A percentile compares a stretch with the other conserved stretches of the same genome.
phyloP scores from a whole-genome alignment of 2,888 invertebrate species.

The Ametastegia equiseti region DNA sequence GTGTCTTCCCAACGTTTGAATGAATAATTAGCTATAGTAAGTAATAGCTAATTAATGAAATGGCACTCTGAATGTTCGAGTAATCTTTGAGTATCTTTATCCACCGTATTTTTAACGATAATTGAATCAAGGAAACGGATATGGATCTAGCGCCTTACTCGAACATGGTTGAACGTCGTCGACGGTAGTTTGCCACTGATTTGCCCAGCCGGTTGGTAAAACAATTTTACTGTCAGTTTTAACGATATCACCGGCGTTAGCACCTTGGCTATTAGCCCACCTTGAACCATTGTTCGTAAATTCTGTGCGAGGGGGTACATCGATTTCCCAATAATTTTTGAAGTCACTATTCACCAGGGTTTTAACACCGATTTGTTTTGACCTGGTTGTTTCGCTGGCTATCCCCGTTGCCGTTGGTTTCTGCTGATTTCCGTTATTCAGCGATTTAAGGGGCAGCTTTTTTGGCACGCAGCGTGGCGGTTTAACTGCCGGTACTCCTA shows the following conservation, averaged over 20 bases:
- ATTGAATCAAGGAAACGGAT: conserved; percentile 68
- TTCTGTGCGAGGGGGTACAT: conserved; percentile 41
- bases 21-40: no score
- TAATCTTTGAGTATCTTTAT: conserved; percentile 23
- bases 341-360: conserved; percentile 63
- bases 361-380: conserved; percentile 58
- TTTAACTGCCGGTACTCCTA: conserved; percentile 50
- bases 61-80: conserved; percentile 5
- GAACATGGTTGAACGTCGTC: conserved; percentile 74
- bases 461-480: conserved; percentile 66
- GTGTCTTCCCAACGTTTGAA: background rate
- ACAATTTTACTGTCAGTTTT: conserved; percentile 60
- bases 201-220: conserved; percentile 68
- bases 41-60: no score
- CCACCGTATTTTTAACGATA: conserved; percentile 51
- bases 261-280: conserved; percentile 66
- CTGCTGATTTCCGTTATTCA: conserved; percentile 58
- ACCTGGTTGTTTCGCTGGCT: conserved; percentile 47
- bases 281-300: conserved; percentile 69
- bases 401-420: background rate
- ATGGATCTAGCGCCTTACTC: conserved; percentile 72
- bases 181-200: conserved; percentile 69
- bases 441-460: conserved; percentile 68
- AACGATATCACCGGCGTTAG: conserved; percentile 62
- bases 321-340: conserved; percentile 56